These are phyloP conservation scores for Ophion costatus DNA, from an alignment of 2,888 invertebrate species.

Conservation along the genomic window DNA sequence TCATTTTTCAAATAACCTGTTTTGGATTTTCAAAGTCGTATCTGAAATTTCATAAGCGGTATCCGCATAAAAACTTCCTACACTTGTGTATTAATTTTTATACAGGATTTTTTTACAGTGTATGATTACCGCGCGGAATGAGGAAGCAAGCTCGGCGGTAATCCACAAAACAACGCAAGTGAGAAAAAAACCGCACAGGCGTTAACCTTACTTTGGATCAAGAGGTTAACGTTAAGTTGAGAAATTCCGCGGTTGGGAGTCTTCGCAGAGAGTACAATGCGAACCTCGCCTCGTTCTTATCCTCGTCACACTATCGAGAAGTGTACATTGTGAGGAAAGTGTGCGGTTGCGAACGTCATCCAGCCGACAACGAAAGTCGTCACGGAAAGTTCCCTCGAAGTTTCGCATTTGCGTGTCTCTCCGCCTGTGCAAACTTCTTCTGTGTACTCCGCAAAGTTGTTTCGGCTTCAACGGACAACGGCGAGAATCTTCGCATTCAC, in stretches of 20 bases:
- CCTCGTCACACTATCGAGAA: not conserved
- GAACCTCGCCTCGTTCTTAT: not conserved
- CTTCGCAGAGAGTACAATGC: not conserved
- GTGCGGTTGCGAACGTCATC: not conserved
- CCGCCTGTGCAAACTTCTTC: not conserved
- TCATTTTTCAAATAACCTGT: too few relatives aligned
- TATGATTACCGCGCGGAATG: too few relatives aligned
- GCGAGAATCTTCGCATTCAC: slow-evolving; percentile 13
- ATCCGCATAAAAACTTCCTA: too few relatives aligned
- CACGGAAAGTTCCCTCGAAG: not conserved
- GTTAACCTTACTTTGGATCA: not conserved
- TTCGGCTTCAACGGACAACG: not conserved
- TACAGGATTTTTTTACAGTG: too few relatives aligned
- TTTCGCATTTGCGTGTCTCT: not conserved
- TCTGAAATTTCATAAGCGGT: too few relatives aligned
- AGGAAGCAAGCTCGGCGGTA: too few relatives aligned
- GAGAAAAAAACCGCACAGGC: not conserved
- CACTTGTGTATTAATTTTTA: too few relatives aligned
- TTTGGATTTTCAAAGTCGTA: too few relatives aligned
- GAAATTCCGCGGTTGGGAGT: not conserved
- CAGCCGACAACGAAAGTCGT: not conserved
- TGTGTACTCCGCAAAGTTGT: slow-evolving; percentile 4
- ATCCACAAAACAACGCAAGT: not conserved
- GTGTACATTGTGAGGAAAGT: not conserved
- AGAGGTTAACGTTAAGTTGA: not conserved